Percentiles rank a stretch among this genome's conserved stretches.
These are phyloP conservation scores for Epinotia ramella DNA, from an alignment of 2,888 invertebrate genomes.

Conservation along the genomic window DNA sequence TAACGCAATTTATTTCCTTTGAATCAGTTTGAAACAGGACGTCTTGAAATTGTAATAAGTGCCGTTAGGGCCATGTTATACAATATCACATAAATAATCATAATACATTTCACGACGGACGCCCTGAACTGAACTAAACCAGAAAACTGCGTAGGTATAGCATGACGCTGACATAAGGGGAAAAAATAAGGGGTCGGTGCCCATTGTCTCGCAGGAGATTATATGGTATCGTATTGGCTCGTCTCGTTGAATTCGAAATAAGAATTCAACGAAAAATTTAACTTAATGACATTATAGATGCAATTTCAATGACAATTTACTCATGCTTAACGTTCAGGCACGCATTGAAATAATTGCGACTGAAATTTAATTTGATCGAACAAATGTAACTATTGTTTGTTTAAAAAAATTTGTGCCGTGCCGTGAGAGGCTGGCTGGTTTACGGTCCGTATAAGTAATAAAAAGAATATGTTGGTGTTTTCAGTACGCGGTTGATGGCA, in stretches of 20 bases:
- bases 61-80: conserved; percentile 2
- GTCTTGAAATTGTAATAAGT: neutral
- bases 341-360: neutral
- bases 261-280: neutral
- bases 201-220: neutral
- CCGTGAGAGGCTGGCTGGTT: neutral
- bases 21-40: neutral
- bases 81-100: neutral
- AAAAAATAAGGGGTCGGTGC: neutral
- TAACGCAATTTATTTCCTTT: conserved; percentile 9
- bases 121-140: neutral
- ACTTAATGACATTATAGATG: neutral
- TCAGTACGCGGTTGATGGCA: neutral
- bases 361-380: too few relatives aligned
- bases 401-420: neutral
- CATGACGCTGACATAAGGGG: neutral
- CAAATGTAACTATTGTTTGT: too few relatives aligned
- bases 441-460: conserved; percentile 1
- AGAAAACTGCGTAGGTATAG: neutral
- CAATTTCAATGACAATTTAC: neutral
- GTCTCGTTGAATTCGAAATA: too few relatives aligned
- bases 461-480: neutral
- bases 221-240: too few relatives aligned
- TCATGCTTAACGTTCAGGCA: neutral
- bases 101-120: neutral